These are phyloP conservation scores for Papilio gigon DNA, from an alignment of 2,888 invertebrate species.

Conservation along the genomic window DNA sequence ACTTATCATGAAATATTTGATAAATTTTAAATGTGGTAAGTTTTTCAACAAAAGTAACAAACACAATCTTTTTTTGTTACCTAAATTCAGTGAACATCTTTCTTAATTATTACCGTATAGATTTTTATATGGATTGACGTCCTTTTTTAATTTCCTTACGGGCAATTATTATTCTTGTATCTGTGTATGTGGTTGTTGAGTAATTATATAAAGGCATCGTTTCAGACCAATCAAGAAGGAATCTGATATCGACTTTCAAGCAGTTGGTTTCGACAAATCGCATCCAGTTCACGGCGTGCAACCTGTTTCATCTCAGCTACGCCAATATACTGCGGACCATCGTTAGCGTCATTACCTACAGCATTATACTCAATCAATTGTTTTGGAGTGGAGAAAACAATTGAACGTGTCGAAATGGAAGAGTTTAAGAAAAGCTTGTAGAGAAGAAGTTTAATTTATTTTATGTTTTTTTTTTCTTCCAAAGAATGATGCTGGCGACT, in stretches of 20 bases:
- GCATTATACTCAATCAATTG: slow-evolving; percentile 65
- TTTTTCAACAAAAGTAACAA: slow-evolving; percentile 9
- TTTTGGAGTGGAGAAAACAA: slow-evolving; percentile 45
- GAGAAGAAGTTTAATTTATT: too few relatives aligned
- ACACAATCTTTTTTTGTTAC: too few relatives aligned
- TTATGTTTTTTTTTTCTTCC: too few relatives aligned
- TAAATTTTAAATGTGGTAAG: slow-evolving; percentile 65
- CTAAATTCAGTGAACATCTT: too few relatives aligned
- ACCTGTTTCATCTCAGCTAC: slow-evolving; percentile 60
- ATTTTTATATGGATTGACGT: too few relatives aligned
- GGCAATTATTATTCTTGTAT: not conserved
- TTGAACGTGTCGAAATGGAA: too few relatives aligned
- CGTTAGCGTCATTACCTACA: slow-evolving; percentile 66
- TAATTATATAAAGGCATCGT: slow-evolving; percentile 29
- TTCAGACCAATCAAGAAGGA: slow-evolving; percentile 56
- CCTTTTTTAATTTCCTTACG: too few relatives aligned
- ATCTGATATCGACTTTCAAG: slow-evolving; percentile 58
- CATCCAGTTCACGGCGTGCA: slow-evolving; percentile 60
- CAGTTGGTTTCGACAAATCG: slow-evolving; percentile 57
- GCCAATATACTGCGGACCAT: slow-evolving; percentile 59
- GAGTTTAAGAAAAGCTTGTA: too few relatives aligned
- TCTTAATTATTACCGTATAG: too few relatives aligned
- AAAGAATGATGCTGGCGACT: too few relatives aligned
- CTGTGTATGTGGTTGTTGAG: not conserved
- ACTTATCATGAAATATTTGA: slow-evolving; percentile 61